Evolutionary conservation across 2,113 vertebrate species (phyloP).

Genomic region (Anhinga anhinga): DNA sequence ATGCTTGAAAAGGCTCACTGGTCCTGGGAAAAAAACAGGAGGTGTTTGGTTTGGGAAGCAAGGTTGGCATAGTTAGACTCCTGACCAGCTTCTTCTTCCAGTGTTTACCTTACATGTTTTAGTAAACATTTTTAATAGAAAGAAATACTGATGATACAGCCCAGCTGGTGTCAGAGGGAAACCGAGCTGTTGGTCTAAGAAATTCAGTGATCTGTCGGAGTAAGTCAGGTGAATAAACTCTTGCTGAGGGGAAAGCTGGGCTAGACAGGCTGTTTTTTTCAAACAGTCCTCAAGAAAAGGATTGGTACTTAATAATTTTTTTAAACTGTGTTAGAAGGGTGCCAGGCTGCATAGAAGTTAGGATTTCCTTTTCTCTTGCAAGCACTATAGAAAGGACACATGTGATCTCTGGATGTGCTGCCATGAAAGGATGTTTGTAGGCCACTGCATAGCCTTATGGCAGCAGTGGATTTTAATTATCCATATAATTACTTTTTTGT

Average conservation of each 20-base stretch:
- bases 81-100: neutral
- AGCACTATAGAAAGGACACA: slow-evolving; percentile 17
- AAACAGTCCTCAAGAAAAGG: neutral
- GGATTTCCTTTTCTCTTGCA: slow-evolving; percentile 3
- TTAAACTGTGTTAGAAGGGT: neutral
- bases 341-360: neutral
- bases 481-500: neutral
- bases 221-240: neutral
- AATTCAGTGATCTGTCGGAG: neutral
- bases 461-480: slow-evolving; percentile 19
- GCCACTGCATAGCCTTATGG: neutral
- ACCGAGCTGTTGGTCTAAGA: neutral
- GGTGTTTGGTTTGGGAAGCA: neutral
- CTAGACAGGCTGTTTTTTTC: neutral
- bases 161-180: neutral
- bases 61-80: neutral
- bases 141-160: neutral
- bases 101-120: neutral
- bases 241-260: neutral
- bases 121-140: neutral
- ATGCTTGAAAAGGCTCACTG: neutral
- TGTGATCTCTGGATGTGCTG: neutral
- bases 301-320: neutral
- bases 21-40: neutral
- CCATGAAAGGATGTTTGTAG: neutral